Conservation (phyloP, 30 jellyfish, hydroid and myxozoan genomes). For the Chrysaora quinquecirrha region DNA sequence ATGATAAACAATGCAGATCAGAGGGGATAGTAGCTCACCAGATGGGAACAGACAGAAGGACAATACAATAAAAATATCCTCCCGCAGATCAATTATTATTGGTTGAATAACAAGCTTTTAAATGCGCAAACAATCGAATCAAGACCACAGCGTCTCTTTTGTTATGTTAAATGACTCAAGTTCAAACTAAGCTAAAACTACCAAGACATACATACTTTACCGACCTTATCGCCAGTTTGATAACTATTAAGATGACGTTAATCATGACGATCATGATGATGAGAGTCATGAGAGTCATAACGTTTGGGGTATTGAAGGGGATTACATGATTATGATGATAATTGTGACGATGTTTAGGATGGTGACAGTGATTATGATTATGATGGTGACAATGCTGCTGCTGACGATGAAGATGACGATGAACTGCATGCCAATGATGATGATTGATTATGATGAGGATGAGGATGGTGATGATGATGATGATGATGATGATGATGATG, state of each 20-base stretch:
- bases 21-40: slow-evolving; percentile 28
- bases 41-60: slow-evolving; percentile 51
- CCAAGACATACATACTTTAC: too few relatives aligned
- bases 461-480: slow-evolving; percentile 7
- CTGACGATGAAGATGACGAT: slow-evolving; percentile 19
- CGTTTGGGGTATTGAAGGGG: too few relatives aligned
- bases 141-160: neutral
- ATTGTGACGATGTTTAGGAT: neutral
- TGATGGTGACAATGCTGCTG: slow-evolving; percentile 11
- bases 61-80: slow-evolving; percentile 27
- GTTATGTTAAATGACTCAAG: neutral
- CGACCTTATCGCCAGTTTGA: neutral
- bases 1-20: slow-evolving; percentile 37
- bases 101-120: slow-evolving; percentile 4
- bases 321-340: slow-evolving; percentile 29
- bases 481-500: neutral
- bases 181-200: neutral
- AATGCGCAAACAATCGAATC: slow-evolving; percentile 15
- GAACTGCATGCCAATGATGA: too few relatives aligned
- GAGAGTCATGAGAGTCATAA: slow-evolving; percentile 6
- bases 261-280: too few relatives aligned
- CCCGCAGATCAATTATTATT: neutral
- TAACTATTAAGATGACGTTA: slow-evolving; percentile 5
- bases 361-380: slow-evolving; percentile 16
- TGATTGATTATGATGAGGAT: too few relatives aligned